phyloP scores from a whole-genome alignment of 2,888 invertebrate species.

The Cephus spinipes region DNA sequence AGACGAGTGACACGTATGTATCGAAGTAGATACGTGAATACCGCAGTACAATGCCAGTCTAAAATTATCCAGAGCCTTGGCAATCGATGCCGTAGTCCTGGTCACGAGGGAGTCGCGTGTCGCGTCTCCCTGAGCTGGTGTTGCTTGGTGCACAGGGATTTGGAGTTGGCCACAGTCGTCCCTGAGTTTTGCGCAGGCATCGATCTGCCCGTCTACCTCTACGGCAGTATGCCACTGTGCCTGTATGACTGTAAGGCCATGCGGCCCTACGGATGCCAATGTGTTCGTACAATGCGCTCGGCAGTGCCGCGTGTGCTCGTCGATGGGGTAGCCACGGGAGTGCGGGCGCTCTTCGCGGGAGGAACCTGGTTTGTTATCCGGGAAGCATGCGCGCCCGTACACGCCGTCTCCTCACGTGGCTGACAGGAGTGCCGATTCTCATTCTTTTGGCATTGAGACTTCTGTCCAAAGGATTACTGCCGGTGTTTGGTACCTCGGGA shows the following conservation, averaged over 20 bases:
- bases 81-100: not conserved
- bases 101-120: not conserved
- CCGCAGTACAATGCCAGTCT: not conserved
- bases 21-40: not conserved
- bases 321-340: not conserved
- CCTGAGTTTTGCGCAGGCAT: not conserved
- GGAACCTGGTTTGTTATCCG: not conserved
- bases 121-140: not conserved
- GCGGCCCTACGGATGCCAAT: not conserved
- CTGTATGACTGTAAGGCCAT: not conserved
- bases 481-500: not conserved
- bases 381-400: not conserved
- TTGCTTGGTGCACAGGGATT: not conserved
- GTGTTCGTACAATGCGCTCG: not conserved
- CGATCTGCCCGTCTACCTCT: not conserved
- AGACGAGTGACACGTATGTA: slow-evolving; percentile 12
- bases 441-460: not conserved
- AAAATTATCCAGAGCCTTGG: not conserved
- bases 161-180: not conserved
- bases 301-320: not conserved
- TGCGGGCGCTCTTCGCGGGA: not conserved
- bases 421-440: not conserved
- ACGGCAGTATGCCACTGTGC: not conserved
- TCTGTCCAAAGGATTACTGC: not conserved
- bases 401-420: not conserved